Percentiles rank a stretch among this genome's conserved stretches.
Conservation (phyloP, 2,113 vertebrate species). For the Catharus minimus region DNA sequence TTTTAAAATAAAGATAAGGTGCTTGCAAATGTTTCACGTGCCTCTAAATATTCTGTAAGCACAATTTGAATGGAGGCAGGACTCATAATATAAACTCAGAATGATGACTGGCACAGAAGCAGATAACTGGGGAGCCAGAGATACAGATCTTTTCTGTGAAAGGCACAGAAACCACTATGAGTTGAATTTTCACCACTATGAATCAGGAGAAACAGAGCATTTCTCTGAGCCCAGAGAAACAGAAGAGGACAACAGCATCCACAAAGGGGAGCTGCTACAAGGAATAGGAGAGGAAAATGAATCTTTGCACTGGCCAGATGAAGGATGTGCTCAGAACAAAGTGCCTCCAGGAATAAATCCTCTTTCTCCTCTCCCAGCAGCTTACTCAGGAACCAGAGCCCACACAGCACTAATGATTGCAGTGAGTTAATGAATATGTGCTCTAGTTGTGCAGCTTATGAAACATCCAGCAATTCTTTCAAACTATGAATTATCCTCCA, state of each 20-base stretch:
- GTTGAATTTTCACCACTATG: background rate
- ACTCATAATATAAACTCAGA: background rate
- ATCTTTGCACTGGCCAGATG: background rate
- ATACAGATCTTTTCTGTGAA: constrained; percentile 25
- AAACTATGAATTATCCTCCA: background rate
- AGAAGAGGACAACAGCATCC: constrained; percentile 16
- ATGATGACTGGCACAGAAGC: background rate
- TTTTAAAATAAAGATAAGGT: constrained; percentile 29
- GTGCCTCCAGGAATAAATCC: constrained; percentile 13
- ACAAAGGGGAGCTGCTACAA: background rate
- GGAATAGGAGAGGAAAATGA: constrained; percentile 6
- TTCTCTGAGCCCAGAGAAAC: constrained; percentile 41
- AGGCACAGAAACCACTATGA: background rate
- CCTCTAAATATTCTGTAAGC: constrained; percentile 2
- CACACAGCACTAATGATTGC: background rate
- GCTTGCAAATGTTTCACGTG: background rate
- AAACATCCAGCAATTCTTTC: background rate
- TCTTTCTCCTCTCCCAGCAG: background rate
- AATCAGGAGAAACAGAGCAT: background rate
- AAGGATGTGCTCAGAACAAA: constrained; percentile 3
- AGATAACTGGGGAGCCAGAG: background rate
- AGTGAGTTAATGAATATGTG: background rate
- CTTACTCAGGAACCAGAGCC: background rate
- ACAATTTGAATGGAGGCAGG: background rate
- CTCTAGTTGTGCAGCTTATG: background rate